Percentiles rank a stretch among this genome's conserved stretches.
Conservation (phyloP, 2,113 vertebrate species). For the Myodes glareolus region DNA sequence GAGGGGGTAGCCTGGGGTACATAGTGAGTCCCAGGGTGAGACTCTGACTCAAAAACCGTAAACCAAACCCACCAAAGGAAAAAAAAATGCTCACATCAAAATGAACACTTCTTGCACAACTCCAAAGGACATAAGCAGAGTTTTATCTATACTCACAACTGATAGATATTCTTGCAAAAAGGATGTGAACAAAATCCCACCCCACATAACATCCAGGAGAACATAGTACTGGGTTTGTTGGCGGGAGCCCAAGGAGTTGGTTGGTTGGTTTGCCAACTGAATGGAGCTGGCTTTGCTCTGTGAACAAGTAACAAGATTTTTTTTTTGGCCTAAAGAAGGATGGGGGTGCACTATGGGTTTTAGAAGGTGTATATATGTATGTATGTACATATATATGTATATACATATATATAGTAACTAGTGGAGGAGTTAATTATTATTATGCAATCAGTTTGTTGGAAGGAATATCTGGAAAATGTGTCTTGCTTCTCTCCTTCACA, state of each 20-base stretch:
- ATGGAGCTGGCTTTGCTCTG: neutral
- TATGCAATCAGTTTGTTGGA: neutral
- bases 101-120: neutral
- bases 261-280: neutral
- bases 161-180: neutral
- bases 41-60: neutral
- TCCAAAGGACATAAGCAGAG: neutral
- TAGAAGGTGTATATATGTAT: neutral
- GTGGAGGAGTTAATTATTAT: slow-evolving; percentile 32
- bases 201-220: neutral
- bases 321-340: neutral
- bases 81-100: neutral
- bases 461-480: slow-evolving; percentile 39
- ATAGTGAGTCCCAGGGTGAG: neutral
- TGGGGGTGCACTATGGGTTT: neutral
- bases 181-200: neutral
- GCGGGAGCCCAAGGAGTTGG: neutral
- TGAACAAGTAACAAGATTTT: neutral
- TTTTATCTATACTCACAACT: neutral
- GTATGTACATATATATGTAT: neutral
- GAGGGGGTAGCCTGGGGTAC: neutral
- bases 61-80: neutral
- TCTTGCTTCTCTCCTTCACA: slow-evolving; percentile 34
- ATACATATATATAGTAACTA: neutral
- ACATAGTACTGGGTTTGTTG: neutral